phyloP scores from a whole-genome alignment of 2,888 invertebrate species.

The Orthosia gracilis region DNA sequence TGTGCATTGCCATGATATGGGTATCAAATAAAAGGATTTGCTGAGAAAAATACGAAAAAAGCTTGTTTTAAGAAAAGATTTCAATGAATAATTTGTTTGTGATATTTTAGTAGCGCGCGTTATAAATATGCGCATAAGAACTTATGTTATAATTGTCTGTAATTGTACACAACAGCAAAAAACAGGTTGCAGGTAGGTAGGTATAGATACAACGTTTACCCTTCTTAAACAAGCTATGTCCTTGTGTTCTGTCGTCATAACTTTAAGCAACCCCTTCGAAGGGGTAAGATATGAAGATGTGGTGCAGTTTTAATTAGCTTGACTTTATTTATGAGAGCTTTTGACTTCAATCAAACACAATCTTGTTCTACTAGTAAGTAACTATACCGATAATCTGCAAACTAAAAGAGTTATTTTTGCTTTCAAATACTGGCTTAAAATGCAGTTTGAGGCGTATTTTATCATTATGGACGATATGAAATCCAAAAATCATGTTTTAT shows the following conservation, averaged over 20 bases:
- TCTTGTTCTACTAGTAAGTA: background rate
- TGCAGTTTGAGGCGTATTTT: too few species aligned
- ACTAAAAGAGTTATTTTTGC: too few species aligned
- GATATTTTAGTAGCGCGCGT: too few species aligned
- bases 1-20: too few species aligned
- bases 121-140: background rate
- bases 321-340: conserved; percentile 33
- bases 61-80: too few species aligned
- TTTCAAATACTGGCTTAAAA: too few species aligned
- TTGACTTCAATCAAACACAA: background rate
- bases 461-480: too few species aligned
- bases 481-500: too few species aligned
- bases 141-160: background rate
- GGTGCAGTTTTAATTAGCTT: conserved; percentile 52
- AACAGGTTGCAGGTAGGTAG: background rate
- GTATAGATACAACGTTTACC: background rate
- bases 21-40: too few species aligned
- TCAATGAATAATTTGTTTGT: too few species aligned
- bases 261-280: conserved; percentile 28
- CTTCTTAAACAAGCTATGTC: conserved; percentile 11
- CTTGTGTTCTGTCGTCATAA: conserved; percentile 27
- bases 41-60: too few species aligned
- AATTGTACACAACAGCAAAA: background rate
- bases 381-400: too few species aligned
- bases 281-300: conserved; percentile 31